Conservation (phyloP, 2,113 vertebrate species). For the Otocyon megalotis region DNA sequence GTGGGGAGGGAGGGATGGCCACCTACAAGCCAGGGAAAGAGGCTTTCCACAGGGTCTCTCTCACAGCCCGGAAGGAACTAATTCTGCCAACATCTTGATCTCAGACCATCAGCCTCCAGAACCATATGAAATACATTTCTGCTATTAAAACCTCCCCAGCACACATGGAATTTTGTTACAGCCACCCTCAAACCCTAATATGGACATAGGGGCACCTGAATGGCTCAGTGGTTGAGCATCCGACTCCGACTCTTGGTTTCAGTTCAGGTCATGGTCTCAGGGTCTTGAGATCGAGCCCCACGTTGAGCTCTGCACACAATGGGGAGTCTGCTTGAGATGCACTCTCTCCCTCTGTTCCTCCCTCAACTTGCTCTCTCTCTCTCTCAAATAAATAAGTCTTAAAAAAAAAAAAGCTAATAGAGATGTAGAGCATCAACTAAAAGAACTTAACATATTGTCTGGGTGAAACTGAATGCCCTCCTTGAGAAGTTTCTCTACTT, state of each 20-base stretch:
- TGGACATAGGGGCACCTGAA: no score
- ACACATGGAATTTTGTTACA: fast-evolving
- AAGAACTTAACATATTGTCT: neutral
- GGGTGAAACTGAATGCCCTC: neutral
- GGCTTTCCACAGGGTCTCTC: neutral
- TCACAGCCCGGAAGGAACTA: neutral
- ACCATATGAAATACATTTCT: neutral
- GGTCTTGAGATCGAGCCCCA: neutral
- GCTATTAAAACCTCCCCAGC: neutral
- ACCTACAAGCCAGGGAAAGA: neutral
- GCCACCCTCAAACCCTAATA: neutral
- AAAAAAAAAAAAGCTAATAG: neutral
- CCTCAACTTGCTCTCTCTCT: neutral
- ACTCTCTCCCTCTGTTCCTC: neutral
- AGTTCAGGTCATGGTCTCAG: neutral
- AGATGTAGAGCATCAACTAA: neutral
- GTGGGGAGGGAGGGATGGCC: neutral
- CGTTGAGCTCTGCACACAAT: neutral
- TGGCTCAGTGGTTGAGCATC: neutral
- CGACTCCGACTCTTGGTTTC: neutral
- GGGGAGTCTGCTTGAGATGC: neutral
- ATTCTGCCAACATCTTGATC: neutral
- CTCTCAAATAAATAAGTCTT: neutral
- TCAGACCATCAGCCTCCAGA: neutral
- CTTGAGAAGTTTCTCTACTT: neutral